Evolutionary conservation across 2,888 invertebrate genomes (phyloP).

Genomic region (Eupithecia dodoneata): DNA sequence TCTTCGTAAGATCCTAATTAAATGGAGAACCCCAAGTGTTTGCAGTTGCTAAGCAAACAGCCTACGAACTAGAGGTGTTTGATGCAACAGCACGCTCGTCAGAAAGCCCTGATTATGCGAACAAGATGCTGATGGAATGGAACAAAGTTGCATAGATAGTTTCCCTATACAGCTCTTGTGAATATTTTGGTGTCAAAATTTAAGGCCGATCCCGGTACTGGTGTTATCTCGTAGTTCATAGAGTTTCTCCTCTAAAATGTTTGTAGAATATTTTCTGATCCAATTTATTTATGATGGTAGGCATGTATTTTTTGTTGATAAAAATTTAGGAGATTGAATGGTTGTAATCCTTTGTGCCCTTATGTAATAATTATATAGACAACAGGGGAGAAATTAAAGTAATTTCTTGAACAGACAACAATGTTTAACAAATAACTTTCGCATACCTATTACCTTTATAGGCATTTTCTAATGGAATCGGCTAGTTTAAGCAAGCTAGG

Average conservation of each 20-base stretch:
- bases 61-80: neutral
- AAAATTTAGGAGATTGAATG: too few relatives aligned
- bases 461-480: neutral
- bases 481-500: neutral
- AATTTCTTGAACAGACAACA: neutral
- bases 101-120: constrained; percentile 34
- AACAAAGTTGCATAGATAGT: neutral
- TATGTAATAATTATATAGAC: neutral
- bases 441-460: neutral
- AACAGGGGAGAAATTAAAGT: neutral
- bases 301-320: too few relatives aligned
- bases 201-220: too few relatives aligned
- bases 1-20: neutral
- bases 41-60: constrained; percentile 6
- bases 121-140: neutral
- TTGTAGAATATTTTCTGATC: too few relatives aligned
- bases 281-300: too few relatives aligned
- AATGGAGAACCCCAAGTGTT: neutral
- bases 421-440: neutral
- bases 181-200: neutral
- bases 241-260: too few relatives aligned
- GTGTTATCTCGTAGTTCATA: too few relatives aligned
- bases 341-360: neutral
- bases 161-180: neutral
- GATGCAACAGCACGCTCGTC: constrained; percentile 34